Base-by-base conservation (phyloP, 2,113 vertebrate species). In the Leucosticte australis region DNA sequence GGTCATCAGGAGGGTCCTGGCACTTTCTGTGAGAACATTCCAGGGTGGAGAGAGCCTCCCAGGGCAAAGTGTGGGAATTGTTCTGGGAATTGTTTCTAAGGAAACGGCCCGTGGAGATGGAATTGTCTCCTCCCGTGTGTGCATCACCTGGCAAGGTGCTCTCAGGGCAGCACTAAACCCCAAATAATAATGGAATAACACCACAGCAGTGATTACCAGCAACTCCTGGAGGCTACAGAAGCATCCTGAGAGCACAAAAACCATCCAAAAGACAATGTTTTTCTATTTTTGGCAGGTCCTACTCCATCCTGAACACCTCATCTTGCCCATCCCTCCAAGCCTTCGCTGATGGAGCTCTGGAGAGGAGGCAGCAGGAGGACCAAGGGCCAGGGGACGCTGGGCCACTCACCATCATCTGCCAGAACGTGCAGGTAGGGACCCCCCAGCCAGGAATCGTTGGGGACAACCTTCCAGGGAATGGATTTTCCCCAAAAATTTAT, bases 311-410 rank as follows among this genome's bases (percentile, higher is more conserved):
- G 91, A 99, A 98, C 80, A 98, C 98, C 21, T 83, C 98, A 2
- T 96, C 98, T 50, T 98, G 98, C 19, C 96, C 97, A 1, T 97
- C 94, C 67, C 69, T 97, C 2, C 97, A 97, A 65, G 95, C 98
- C 14, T 97, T 98, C 26, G 95, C 98, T 17, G 99, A 99, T 0
- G 98, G 98, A 64, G 97, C 98, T 35, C 79, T 98, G 87, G 99
- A 99, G 67, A 98, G 99, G 55, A 97, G 98, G 83, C 96, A 98
- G 31, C 98, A 99, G 33, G 99, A 99, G 28, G 99, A 99, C n/a
- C 98, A 98, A 39, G 97, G 98, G 9, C 97, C 97, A 0, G 96
- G 97, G 56, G 99, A 99, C 1, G 31, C 98, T 0, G 95, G 98
- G 5, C 97, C 98, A 23, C 98, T 99, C 35, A 95, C 98, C 5